Conservation (phyloP, 2,113 vertebrate genomes). For the Istiophorus platypterus region DNA sequence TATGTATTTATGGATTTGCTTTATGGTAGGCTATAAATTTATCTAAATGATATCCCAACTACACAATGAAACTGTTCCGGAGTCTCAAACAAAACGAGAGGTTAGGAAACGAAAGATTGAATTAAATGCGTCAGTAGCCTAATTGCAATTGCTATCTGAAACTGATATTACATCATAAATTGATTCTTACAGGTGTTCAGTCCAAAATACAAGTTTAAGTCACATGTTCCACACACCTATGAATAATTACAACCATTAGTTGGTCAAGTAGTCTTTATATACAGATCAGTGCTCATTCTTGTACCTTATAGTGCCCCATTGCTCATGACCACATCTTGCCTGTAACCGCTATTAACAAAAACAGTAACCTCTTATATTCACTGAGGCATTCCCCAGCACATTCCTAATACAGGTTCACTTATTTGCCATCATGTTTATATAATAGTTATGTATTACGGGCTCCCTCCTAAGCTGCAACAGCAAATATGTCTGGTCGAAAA, state of each 20-base stretch:
- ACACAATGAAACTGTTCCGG: conserved; percentile 13
- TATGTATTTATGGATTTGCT: conserved; percentile 20
- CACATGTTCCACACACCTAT: not conserved
- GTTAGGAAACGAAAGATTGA: conserved; percentile 21
- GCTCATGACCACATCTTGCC: not conserved
- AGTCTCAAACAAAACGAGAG: conserved; percentile 19
- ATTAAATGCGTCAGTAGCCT: conserved; percentile 34
- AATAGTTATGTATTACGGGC: no score
- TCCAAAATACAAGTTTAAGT: not conserved
- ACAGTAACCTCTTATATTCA: no score
- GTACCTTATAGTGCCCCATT: not conserved
- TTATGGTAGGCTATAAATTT: not conserved
- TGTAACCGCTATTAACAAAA: not conserved
- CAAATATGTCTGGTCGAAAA: no score
- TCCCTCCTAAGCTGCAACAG: no score
- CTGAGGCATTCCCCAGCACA: no score
- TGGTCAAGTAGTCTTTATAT: not conserved
- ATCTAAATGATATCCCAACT: conserved; percentile 44
- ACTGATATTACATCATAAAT: conserved; percentile 18
- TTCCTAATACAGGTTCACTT: no score
- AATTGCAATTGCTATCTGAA: conserved; percentile 31
- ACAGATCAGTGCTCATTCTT: not conserved
- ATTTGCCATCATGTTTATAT: no score
- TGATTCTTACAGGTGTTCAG: conserved; percentile 20
- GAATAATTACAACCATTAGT: not conserved